phyloP scores from a whole-genome alignment of 2,113 vertebrate species.

The Paradisaea rubra region DNA sequence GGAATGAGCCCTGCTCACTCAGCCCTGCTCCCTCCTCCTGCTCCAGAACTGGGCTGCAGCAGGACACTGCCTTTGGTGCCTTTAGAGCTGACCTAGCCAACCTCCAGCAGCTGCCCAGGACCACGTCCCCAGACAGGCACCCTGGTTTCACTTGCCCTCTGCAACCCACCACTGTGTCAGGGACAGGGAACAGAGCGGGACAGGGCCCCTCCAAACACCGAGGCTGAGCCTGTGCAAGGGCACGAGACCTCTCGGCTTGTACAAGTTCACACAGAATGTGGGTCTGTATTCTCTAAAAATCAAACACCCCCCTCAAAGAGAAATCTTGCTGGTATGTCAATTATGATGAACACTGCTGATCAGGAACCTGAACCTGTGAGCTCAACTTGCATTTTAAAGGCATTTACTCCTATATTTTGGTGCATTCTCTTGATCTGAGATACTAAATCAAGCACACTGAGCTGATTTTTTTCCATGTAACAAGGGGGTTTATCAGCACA shows the following conservation, averaged over 20 bases:
- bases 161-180: fast-evolving
- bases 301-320: background rate
- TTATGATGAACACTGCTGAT: background rate
- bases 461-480: background rate
- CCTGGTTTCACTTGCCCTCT: background rate
- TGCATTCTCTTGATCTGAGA: background rate
- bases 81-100: background rate
- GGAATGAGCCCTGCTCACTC: background rate
- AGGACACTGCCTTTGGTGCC: background rate
- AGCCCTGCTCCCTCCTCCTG: background rate
- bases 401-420: background rate
- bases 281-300: background rate
- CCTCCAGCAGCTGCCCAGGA: background rate
- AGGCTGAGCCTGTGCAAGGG: too few relatives aligned
- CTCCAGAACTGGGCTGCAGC: background rate
- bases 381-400: background rate
- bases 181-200: fast-evolving
- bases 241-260: background rate
- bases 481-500: background rate
- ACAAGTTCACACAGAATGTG: background rate
- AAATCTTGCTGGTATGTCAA: background rate
- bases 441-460: background rate
- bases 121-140: background rate
- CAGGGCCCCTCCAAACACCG: fast-evolving
- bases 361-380: background rate